phyloP scores from a whole-genome alignment of 2,888 invertebrate species.

The Agrotis ipsilon region DNA sequence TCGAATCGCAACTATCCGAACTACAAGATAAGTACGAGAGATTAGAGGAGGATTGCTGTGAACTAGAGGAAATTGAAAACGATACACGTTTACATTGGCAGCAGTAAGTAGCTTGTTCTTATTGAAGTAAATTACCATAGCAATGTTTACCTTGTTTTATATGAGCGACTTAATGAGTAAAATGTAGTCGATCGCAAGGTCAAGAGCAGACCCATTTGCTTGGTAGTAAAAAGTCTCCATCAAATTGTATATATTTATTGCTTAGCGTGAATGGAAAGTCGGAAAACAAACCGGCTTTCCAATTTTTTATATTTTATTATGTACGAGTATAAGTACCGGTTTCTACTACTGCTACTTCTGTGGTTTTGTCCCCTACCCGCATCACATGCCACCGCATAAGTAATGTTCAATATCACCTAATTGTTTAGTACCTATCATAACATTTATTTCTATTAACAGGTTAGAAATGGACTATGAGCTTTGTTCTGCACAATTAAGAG shows the following conservation, averaged over 20 bases:
- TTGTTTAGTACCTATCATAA: not conserved
- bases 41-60: conserved; percentile 94
- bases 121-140: conserved; percentile 25
- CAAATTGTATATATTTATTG: no score
- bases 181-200: conserved; percentile 7
- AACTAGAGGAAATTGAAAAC: conserved; percentile 94
- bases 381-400: no score
- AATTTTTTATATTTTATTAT: conserved; percentile 1
- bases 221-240: no score
- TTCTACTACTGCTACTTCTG: no score
- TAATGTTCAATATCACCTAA: not conserved
- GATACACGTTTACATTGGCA: conserved; percentile 93
- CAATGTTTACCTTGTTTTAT: conserved; percentile 15
- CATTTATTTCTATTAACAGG: conserved; percentile 72
- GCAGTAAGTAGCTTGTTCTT: conserved; percentile 81
- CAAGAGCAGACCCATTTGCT: not conserved
- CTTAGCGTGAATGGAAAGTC: no score
- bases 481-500: conserved; percentile 90
- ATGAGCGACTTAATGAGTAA: not conserved
- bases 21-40: conserved; percentile 92
- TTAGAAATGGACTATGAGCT: conserved; percentile 92
- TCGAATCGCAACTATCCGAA: conserved; percentile 90
- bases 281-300: not conserved
- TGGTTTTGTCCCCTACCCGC: no score
- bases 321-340: no score